Percentiles rank a stretch among this genome's conserved stretches.
Conservation (phyloP, 2,888 invertebrate species). For the Megaustenia siamemsis region DNA sequence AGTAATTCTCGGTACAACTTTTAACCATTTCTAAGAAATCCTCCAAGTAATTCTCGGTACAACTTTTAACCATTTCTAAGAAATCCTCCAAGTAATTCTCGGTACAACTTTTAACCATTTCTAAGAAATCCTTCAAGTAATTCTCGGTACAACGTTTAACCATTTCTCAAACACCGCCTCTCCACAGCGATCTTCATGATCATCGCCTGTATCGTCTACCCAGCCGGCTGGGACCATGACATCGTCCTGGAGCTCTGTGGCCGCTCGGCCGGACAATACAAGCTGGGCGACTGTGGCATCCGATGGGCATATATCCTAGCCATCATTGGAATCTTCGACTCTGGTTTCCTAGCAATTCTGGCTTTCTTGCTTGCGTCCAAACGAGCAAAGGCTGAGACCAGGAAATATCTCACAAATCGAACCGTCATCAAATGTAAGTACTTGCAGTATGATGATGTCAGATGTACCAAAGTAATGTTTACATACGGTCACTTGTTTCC, state of each 20-base stretch:
- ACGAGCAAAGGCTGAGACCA: constrained; percentile 82
- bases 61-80: too few relatives aligned
- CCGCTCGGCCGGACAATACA: constrained; percentile 83
- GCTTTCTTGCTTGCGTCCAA: constrained; percentile 96
- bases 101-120: too few relatives aligned
- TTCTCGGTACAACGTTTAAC: background rate
- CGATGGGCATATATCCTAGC: constrained; percentile 91
- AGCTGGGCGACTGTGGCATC: constrained; percentile 90
- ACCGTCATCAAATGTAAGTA: constrained; percentile 76
- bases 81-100: too few relatives aligned
- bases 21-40: too few relatives aligned
- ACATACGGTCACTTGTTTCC: background rate
- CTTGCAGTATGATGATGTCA: background rate
- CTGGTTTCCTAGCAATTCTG: constrained; percentile 90
- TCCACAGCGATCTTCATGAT: constrained; percentile 90
- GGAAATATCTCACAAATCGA: constrained; percentile 66
- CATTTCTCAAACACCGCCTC: background rate
- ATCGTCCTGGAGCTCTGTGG: constrained; percentile 92
- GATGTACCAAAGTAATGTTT: background rate
- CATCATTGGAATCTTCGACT: constrained; percentile 91
- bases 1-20: too few relatives aligned
- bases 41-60: too few relatives aligned
- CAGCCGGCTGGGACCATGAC: constrained; percentile 93
- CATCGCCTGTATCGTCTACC: constrained; percentile 92
- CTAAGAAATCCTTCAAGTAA: too few relatives aligned